phyloP scores from a whole-genome alignment of 2,888 invertebrate species.

The Rotaria socialis region DNA sequence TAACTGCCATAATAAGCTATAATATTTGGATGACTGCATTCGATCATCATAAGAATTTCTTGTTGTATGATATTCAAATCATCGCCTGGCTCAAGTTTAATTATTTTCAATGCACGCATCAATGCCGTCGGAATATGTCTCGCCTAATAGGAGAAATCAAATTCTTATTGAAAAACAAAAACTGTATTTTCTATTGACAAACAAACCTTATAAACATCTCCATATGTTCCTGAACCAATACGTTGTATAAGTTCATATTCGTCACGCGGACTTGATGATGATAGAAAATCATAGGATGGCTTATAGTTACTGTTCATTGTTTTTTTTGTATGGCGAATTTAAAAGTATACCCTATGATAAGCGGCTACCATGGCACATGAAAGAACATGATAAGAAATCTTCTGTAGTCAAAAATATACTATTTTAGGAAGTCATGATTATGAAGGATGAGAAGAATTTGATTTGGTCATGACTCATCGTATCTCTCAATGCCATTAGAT shows the following conservation, averaged over 20 bases:
- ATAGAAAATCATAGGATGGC: neutral
- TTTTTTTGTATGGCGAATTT: neutral
- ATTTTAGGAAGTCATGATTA: too few relatives aligned
- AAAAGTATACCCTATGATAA: neutral
- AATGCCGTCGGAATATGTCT: constrained; percentile 85
- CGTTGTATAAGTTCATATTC: constrained; percentile 97
- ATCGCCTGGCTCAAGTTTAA: constrained; percentile 94
- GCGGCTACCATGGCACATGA: neutral
- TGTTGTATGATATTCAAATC: constrained; percentile 78
- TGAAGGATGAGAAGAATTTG: neutral
- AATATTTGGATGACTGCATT: constrained; percentile 91
- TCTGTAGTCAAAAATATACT: too few relatives aligned
- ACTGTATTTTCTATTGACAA: neutral
- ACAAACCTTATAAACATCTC: constrained; percentile 76
- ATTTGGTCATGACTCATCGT: too few relatives aligned
- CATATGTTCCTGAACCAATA: constrained; percentile 98
- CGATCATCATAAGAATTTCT: constrained; percentile 98
- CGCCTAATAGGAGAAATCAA: constrained; percentile 66
- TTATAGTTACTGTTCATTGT: neutral
- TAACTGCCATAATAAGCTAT: constrained; percentile 97
- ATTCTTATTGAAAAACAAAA: neutral
- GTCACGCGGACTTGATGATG: constrained; percentile 49
- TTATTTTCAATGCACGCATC: constrained; percentile 96
- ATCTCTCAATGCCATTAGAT: too few relatives aligned
- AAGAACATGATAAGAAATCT: neutral